A percentile compares a stretch with the other conserved stretches of the same genome.
These are phyloP conservation scores for Buceros bicornis DNA, from an alignment of 2,797 vertebrate genomes.

Conservation along the genomic window DNA sequence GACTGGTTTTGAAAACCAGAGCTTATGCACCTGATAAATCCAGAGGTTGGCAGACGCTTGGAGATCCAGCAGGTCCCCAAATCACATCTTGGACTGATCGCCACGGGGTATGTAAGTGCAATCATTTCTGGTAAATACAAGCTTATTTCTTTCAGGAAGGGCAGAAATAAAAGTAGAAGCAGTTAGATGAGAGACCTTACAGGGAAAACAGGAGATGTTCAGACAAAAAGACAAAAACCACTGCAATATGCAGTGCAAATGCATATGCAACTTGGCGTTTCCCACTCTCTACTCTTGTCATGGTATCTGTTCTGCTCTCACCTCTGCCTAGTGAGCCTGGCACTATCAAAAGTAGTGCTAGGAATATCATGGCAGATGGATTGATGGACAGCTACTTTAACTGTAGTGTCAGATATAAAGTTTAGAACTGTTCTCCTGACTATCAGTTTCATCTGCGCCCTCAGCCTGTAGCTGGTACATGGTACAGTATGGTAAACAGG, in stretches of 20 bases:
- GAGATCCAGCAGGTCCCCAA: not conserved
- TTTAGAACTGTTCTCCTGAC: not conserved
- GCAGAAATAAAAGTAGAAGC: not conserved
- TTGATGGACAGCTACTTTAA: not conserved
- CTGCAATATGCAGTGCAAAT: not conserved
- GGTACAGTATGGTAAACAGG: not conserved
- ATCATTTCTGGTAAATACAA: not conserved
- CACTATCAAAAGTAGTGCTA: not conserved
- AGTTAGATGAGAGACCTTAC: not conserved
- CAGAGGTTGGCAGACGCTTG: not conserved
- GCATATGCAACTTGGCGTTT: not conserved
- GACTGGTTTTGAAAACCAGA: not conserved
- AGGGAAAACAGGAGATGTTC: not conserved
- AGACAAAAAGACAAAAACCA: slow-evolving; percentile 7
- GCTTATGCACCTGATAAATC: not conserved
- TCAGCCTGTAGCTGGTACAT: accelerated
- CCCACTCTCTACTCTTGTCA: not conserved
- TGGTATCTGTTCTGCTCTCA: not conserved
- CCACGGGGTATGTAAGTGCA: not conserved
- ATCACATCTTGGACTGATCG: not conserved
- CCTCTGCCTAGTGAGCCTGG: not conserved
- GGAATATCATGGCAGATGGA: not conserved
- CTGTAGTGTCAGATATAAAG: not conserved
- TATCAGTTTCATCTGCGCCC: not conserved
- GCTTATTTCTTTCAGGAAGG: not conserved